Evolutionary conservation across 2,113 vertebrate species (phyloP).

Genomic region (Suricata suricatta): DNA sequence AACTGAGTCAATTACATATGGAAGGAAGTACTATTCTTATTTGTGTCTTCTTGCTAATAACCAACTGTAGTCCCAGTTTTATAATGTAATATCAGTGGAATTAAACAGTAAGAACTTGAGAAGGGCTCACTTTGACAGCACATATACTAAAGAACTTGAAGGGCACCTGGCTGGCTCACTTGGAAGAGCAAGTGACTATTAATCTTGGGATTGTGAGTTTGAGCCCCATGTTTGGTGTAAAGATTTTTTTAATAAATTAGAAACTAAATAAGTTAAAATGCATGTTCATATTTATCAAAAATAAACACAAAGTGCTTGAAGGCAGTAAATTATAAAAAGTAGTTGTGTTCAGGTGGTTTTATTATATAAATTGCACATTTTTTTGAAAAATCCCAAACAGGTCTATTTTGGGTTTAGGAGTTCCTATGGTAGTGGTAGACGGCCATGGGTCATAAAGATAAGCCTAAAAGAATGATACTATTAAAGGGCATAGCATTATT

Average conservation of each 20-base stretch:
- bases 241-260: too few species aligned
- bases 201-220: too few species aligned
- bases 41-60: background rate
- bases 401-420: background rate
- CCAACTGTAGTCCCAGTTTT: background rate
- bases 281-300: too few species aligned
- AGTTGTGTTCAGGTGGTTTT: background rate
- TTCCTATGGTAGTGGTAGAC: background rate
- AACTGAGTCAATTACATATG: background rate
- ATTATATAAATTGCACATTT: conserved; percentile 30
- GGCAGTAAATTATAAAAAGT: background rate
- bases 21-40: background rate
- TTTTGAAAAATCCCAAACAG: background rate
- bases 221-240: too few species aligned
- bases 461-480: background rate
- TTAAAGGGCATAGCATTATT: background rate
- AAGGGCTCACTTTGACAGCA: too few species aligned
- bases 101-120: background rate
- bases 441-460: background rate
- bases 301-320: background rate
- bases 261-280: too few species aligned
- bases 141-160: too few species aligned
- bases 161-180: too few species aligned
- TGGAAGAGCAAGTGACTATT: too few species aligned
- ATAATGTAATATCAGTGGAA: background rate